A percentile compares a stretch with the other conserved stretches of the same genome.
Conservation (phyloP, 2,888 invertebrate genomes). For the Morpho achilles region DNA sequence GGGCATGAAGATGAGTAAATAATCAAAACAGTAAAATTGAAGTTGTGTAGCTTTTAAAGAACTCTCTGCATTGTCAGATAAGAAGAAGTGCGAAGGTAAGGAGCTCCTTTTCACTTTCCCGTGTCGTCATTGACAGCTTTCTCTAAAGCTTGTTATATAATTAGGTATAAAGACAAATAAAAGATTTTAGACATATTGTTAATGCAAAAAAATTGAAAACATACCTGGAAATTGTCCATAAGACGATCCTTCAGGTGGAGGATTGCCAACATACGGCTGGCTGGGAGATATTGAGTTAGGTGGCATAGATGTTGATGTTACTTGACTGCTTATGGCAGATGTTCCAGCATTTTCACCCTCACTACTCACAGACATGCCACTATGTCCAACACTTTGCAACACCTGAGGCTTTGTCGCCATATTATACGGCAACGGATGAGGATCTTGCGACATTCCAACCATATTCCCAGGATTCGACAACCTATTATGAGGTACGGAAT, state of each 20-base stretch:
- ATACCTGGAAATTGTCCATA: constrained; percentile 68
- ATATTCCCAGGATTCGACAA: constrained; percentile 23
- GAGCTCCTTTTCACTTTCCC: too few relatives aligned
- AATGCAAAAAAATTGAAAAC: background rate
- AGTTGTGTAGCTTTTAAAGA: too few relatives aligned
- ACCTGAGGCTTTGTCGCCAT: constrained; percentile 24
- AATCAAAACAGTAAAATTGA: too few relatives aligned
- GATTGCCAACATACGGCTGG: constrained; percentile 46
- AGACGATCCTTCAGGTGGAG: constrained; percentile 49
- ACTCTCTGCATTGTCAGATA: too few relatives aligned
- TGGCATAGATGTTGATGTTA: constrained; percentile 32
- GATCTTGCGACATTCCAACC: constrained; percentile 35
- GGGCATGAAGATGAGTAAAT: too few relatives aligned
- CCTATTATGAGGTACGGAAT: constrained; percentile 34
- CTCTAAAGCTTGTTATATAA: too few relatives aligned
- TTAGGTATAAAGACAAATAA: too few relatives aligned
- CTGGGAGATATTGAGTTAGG: constrained; percentile 37
- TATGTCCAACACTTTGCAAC: constrained; percentile 43
- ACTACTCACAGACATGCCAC: constrained; percentile 35
- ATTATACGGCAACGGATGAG: constrained; percentile 29
- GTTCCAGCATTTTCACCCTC: constrained; percentile 11
- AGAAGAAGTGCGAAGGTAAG: too few relatives aligned
- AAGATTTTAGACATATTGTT: too few relatives aligned
- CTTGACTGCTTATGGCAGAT: constrained; percentile 5
- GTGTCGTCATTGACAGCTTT: too few relatives aligned